Evolutionary conservation across 2,797 vertebrate species (phyloP), one percentile per base, ranked within the genome.

Genomic region (Diplodus sargus): DNA sequence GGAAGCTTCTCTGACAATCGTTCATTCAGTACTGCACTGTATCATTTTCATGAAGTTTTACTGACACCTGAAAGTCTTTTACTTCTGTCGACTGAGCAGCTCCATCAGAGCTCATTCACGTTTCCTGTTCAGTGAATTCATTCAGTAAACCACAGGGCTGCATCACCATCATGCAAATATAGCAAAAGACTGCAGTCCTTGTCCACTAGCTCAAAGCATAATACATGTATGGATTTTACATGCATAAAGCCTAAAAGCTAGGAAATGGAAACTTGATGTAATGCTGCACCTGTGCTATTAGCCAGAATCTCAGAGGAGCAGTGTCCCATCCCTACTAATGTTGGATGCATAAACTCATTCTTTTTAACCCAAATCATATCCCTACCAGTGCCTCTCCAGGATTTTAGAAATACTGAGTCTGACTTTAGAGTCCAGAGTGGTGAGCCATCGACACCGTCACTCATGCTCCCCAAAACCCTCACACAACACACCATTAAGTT

Each of bases 221-320:
- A 65, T 78, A 54, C 48, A 62, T 42, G 15, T 28, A 64, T 57
- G 42, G 62, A 75, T 81, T 53, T 56, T 47, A 49, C 45, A 63
- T 75, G 20, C 61, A 71, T 39, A 9, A 52, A 64, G 54, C 43
- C 23, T 61, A 54, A 76, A 74, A 65, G 51, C 52, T 47, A 5
- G 47, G 59, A 39, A 34, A 22, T 22, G n/a, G n/a, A n/a, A n/a
- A 54, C 14, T 73, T 77, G 47, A 54, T 70, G 25, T 42, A 52
- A 68, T 0, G 3, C 22, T 66, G 75, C 85, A 81, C 63, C 71
- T 76, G 45, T 52, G 58, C 48, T 57, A 16, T 45, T 51, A 61
- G 42, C 18, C 39, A 52, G 39, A 75, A 67, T 59, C 57, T 48
- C 17, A 28, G 22, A 14, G 20, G 17, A 18, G 58, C 23, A 52